Conservation (phyloP, 2,888 invertebrate species). For the Philhelius pedissequus region DNA sequence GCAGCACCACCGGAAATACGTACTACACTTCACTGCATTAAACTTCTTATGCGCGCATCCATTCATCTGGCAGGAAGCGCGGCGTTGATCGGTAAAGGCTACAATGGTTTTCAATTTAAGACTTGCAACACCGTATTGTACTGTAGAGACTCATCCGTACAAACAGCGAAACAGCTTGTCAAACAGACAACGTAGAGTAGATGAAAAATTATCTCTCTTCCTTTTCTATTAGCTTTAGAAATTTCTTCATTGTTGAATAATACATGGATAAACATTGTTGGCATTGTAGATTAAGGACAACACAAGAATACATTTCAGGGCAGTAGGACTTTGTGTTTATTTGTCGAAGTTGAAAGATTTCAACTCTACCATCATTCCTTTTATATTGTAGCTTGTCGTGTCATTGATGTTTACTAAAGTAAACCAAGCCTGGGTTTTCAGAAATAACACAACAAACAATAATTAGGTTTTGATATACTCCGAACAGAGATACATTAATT, state of each 20-base stretch:
- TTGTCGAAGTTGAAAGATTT: neutral
- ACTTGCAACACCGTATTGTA: neutral
- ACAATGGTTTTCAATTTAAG: neutral
- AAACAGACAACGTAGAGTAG: neutral
- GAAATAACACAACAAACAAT: neutral
- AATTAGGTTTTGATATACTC: neutral
- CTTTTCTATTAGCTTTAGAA: slow-evolving; percentile 22
- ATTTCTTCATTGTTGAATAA: slow-evolving; percentile 54
- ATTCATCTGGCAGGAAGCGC: neutral
- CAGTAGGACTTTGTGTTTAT: neutral
- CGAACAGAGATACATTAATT: neutral
- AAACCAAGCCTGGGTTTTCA: neutral
- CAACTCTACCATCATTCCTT: neutral
- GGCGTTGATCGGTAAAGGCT: too few species aligned
- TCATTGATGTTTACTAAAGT: neutral
- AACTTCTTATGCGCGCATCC: neutral
- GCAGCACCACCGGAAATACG: slow-evolving; percentile 34
- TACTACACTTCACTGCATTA: slow-evolving; percentile 8
- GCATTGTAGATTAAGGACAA: slow-evolving; percentile 31
- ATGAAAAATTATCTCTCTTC: neutral
- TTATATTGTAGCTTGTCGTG: neutral
- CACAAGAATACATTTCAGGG: neutral
- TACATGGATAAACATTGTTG: slow-evolving; percentile 44
- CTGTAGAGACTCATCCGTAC: neutral
- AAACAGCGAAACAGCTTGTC: neutral